Evolutionary conservation across 23 tunicate genomes (phyloP).

Genomic region (Styela clava): DNA sequence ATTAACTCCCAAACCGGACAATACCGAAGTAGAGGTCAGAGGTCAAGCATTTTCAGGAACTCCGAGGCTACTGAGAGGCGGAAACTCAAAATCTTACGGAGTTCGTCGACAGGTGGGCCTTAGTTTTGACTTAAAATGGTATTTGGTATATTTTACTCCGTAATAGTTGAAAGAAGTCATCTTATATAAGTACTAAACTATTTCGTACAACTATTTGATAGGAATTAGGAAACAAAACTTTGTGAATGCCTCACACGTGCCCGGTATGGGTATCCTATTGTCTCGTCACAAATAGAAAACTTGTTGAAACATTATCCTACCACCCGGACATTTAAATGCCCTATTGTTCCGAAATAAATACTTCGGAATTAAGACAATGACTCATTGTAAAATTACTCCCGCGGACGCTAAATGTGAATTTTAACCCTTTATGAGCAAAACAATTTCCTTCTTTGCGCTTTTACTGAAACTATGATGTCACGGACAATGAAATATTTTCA

Average conservation of each 20-base stretch:
- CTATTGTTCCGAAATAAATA: background rate
- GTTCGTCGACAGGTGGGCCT: conserved; percentile 43
- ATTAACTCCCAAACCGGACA: background rate
- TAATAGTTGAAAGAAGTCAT: no score
- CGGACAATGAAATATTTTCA: background rate
- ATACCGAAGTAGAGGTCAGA: conserved; percentile 25
- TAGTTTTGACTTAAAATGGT: background rate
- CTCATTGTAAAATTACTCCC: background rate
- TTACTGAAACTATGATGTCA: no score
- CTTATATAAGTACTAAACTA: no score
- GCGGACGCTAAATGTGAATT: background rate
- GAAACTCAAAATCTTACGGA: conserved; percentile 54
- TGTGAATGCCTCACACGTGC: background rate
- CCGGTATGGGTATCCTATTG: background rate
- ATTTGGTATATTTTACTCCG: background rate
- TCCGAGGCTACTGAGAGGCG: conserved; percentile 53
- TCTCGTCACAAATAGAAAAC: background rate
- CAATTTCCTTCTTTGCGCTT: no score
- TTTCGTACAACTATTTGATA: no score
- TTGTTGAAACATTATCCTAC: background rate
- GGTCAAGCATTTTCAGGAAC: conserved; percentile 58
- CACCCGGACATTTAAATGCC: background rate
- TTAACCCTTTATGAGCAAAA: no score
- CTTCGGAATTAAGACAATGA: background rate
- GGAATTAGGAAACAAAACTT: no score